Evolutionary conservation across 2,797 vertebrate species (phyloP).

Genomic region (Amblyopsis hoosieri): DNA sequence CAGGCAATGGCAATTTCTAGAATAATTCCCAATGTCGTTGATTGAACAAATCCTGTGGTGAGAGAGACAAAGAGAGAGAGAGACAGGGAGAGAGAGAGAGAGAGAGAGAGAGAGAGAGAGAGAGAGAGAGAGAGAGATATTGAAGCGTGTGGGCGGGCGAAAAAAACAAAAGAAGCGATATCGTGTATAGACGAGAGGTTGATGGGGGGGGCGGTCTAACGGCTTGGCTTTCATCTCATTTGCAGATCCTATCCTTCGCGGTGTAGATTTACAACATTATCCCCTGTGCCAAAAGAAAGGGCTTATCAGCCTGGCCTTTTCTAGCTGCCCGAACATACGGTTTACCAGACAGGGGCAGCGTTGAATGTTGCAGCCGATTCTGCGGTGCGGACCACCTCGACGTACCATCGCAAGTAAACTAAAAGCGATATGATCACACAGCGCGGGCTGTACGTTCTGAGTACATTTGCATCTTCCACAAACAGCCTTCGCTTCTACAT

Average conservation of each 20-base stretch:
- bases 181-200: constrained; percentile 22
- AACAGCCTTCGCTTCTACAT: constrained; percentile 7
- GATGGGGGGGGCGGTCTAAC: constrained; percentile 46
- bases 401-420: constrained; percentile 6
- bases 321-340: constrained; percentile 34
- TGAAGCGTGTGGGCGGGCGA: background rate
- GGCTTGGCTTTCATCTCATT: constrained; percentile 66
- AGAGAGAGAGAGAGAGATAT: background rate
- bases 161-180: too few relatives aligned
- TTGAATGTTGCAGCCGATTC: constrained; percentile 20
- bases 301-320: constrained; percentile 51
- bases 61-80: constrained; percentile 41
- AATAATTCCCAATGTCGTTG: constrained; percentile 68
- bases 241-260: constrained; percentile 58
- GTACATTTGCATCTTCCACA: background rate
- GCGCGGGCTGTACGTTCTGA: background rate
- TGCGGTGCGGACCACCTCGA: background rate
- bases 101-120: constrained; percentile 3
- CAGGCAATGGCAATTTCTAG: constrained; percentile 55
- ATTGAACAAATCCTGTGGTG: constrained; percentile 61
- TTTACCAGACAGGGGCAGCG: constrained; percentile 8
- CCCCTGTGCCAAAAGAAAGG: constrained; percentile 52
- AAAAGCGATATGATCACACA: background rate
- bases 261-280: constrained; percentile 55
- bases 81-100: constrained; percentile 40